These are phyloP conservation scores for Heliocidaris tuberculata DNA, from an alignment of 35 echinoderm and acorn worm species.

Conservation along the genomic window DNA sequence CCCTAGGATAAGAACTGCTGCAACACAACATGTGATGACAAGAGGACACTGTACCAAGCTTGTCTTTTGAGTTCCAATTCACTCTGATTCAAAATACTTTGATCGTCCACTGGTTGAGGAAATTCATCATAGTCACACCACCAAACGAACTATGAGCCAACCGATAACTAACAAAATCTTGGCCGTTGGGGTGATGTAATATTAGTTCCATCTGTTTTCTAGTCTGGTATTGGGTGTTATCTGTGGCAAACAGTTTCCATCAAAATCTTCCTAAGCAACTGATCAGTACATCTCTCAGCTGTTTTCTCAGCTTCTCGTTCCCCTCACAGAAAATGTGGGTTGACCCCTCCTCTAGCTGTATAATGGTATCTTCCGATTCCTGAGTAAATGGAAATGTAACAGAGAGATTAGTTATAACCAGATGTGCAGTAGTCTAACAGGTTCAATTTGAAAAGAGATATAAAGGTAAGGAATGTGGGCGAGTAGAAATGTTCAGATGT, in stretches of 20 bases:
- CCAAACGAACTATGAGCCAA: too few species aligned
- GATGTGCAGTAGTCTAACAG: neutral
- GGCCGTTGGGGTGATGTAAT: too few species aligned
- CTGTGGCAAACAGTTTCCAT: conserved; percentile 2
- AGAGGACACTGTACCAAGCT: too few species aligned
- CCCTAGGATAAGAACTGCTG: too few species aligned
- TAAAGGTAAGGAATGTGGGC: neutral
- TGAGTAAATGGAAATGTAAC: conserved; percentile 36
- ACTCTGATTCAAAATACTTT: too few species aligned
- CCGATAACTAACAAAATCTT: too few species aligned
- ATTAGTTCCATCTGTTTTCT: too few species aligned
- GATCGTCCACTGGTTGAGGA: too few species aligned
- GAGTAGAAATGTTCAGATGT: neutral
- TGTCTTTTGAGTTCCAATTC: too few species aligned
- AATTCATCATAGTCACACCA: too few species aligned
- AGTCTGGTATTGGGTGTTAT: too few species aligned
- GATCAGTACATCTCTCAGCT: conserved; percentile 85
- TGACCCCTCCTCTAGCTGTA: conserved; percentile 95
- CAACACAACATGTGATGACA: too few species aligned
- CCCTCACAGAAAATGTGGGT: conserved; percentile 99
- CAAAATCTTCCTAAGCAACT: conserved; percentile 86
- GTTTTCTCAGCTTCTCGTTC: conserved; percentile 83
- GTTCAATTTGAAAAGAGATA: neutral
- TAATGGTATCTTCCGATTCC: conserved; percentile 97
- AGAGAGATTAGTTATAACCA: neutral